Conservation (phyloP, 2,888 invertebrate genomes). For the Nasonia oneida region DNA sequence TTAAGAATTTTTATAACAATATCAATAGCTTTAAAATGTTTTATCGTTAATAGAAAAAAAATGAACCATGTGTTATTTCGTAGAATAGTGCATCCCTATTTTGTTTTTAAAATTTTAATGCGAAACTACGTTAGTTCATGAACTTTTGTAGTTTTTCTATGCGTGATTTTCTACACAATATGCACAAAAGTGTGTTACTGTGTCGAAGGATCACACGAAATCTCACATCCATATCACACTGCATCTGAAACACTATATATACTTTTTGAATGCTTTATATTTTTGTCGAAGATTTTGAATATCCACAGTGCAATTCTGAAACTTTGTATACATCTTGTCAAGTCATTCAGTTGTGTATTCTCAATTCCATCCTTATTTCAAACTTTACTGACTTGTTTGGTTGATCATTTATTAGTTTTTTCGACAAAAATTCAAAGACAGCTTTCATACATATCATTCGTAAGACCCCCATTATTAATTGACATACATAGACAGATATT, state of each 20-base stretch:
- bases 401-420: neutral
- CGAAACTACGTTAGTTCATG: neutral
- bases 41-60: conserved; percentile 17
- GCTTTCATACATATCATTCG: neutral
- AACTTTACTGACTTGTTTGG: neutral
- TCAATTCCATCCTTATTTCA: neutral
- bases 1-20: conserved; percentile 5
- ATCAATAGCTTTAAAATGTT: conserved; percentile 17
- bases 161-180: conserved; percentile 23
- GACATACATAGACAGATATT: neutral
- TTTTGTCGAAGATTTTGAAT: conserved; percentile 30
- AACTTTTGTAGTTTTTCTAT: conserved; percentile 2
- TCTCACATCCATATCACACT: conserved; percentile 7
- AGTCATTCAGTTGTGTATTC: neutral
- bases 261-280: conserved; percentile 30
- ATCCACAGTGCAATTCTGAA: neutral
- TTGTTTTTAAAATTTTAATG: neutral
- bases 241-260: conserved; percentile 7
- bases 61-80: neutral
- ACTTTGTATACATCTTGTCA: neutral
- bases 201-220: neutral
- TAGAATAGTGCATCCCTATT: conserved; percentile 37
- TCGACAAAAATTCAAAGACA: neutral
- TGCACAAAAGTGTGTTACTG: neutral
- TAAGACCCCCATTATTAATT: neutral